A percentile compares a stretch with the other conserved stretches of the same genome.
Evolutionary conservation across 1,140 invertebrate genomes (phyloP).

Genomic region (Sitobion miscanthi): DNA sequence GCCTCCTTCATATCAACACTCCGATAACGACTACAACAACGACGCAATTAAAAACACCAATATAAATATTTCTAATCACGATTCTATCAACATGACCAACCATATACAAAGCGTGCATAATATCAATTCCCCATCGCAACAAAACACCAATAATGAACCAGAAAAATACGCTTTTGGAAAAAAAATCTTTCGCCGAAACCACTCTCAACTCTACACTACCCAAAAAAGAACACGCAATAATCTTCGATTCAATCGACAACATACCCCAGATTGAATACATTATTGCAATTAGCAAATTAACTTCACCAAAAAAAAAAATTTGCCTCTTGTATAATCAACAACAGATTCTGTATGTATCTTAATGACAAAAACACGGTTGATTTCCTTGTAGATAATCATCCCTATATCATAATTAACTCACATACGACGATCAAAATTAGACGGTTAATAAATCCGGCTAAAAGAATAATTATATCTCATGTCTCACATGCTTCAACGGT

Average conservation of each 20-base stretch:
- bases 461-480: too few species aligned
- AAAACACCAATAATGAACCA: neutral
- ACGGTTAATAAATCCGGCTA: too few species aligned
- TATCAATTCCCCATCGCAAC: neutral
- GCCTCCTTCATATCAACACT: neutral
- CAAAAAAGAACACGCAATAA: neutral
- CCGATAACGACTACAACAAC: neutral
- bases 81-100: neutral
- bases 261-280: neutral
- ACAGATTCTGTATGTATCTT: too few species aligned
- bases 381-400: too few species aligned
- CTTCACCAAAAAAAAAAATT: neutral
- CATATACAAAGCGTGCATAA: neutral
- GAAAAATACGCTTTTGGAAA: neutral
- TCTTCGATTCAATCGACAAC: neutral
- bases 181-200: neutral
- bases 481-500: too few species aligned
- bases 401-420: too few species aligned
- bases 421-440: too few species aligned
- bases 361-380: too few species aligned
- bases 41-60: neutral
- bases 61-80: constrained; percentile 3
- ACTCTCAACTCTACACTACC: neutral
- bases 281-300: neutral
- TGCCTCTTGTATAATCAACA: too few species aligned